These are phyloP conservation scores for Epinephelus awoara DNA, from an alignment of 2,797 vertebrate species.

Conservation along the genomic window DNA sequence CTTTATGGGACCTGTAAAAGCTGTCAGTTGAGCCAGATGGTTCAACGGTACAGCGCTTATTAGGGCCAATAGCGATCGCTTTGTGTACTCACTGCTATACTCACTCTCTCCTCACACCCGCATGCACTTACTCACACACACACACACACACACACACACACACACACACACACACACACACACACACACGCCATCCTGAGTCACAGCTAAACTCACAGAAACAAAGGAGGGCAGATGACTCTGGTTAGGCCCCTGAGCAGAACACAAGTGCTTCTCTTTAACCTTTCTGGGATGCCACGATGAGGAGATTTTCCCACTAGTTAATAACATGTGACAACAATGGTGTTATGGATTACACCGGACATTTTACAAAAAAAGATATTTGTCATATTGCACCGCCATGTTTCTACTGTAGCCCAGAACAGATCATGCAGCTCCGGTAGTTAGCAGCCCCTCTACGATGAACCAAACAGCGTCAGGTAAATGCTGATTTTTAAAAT, in stretches of 20 bases:
- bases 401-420: too few relatives aligned
- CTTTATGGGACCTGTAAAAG: slow-evolving; percentile 69
- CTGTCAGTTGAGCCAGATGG: slow-evolving; percentile 64
- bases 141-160: slow-evolving; percentile 39
- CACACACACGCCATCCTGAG: slow-evolving; percentile 60
- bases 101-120: slow-evolving; percentile 44
- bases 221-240: slow-evolving; percentile 77
- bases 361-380: too few relatives aligned
- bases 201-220: slow-evolving; percentile 69
- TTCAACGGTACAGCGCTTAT: slow-evolving; percentile 62
- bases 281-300: too few relatives aligned
- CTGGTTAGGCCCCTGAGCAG: slow-evolving; percentile 57
- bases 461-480: too few relatives aligned
- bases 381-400: too few relatives aligned
- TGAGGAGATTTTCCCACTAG: too few relatives aligned
- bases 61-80: slow-evolving; percentile 69
- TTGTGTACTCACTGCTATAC: slow-evolving; percentile 43
- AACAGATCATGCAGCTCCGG: too few relatives aligned
- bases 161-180: slow-evolving; percentile 24
- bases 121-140: slow-evolving; percentile 14
- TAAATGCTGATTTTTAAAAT: too few relatives aligned
- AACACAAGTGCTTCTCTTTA: slow-evolving; percentile 53
- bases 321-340: too few relatives aligned
- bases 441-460: too few relatives aligned
- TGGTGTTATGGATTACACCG: too few relatives aligned